Evolutionary conservation across 1,140 invertebrate species (phyloP).

Genomic region (Amphibalanus amphitrite): DNA sequence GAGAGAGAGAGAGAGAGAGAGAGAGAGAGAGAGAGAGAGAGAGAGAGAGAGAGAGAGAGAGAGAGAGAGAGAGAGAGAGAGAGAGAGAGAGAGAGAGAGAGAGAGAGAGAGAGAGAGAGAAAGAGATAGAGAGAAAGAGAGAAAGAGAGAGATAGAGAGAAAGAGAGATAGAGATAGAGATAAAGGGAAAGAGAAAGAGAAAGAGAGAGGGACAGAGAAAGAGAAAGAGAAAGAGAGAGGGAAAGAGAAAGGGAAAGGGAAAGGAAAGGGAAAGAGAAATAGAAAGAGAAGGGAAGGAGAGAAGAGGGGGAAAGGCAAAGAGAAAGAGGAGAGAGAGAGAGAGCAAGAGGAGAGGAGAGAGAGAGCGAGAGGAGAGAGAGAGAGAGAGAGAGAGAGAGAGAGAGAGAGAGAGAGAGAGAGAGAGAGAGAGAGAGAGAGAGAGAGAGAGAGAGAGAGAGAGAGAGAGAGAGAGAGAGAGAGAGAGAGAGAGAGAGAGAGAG

Average conservation of each 20-base stretch:
- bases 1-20: too few relatives aligned
- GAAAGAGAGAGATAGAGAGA: too few relatives aligned
- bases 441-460: too few relatives aligned
- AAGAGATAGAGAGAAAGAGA: too few relatives aligned
- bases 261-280: not conserved
- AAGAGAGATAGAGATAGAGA: too few relatives aligned
- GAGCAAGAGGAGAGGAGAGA: constrained; percentile 5
- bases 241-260: not conserved
- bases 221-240: constrained; percentile 5
- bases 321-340: constrained; percentile 4
- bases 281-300: constrained; percentile 11
- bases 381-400: constrained; percentile 5
- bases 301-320: too few relatives aligned
- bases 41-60: not conserved
- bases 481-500: too few relatives aligned
- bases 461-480: too few relatives aligned
- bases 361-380: too few relatives aligned
- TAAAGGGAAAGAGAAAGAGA: too few relatives aligned
- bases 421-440: constrained; percentile 9
- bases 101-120: not conserved
- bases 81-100: not conserved
- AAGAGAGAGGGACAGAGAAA: too few relatives aligned
- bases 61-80: not conserved
- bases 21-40: too few relatives aligned
- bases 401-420: constrained; percentile 7